Evolutionary conservation across 2,888 invertebrate genomes (phyloP), one percentile per base, ranked within the genome.

Genomic region (Drosophila neotestacea): DNA sequence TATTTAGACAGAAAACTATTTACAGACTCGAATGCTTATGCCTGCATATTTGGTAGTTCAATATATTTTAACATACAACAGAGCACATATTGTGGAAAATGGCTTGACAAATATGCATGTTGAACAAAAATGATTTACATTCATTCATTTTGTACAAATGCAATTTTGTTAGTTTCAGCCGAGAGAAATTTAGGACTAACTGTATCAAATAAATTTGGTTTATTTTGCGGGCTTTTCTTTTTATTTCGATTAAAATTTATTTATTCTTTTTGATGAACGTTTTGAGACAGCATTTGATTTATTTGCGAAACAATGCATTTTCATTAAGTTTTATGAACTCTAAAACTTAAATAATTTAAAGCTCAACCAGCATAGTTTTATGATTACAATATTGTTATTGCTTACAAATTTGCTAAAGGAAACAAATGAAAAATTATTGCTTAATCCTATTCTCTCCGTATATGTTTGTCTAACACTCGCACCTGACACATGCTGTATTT

Each of bases 141-240:
- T 54, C 41, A 59, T 67, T 77, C 39, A 77, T 77, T 65, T 54
- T 36, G 28, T 39, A n/a, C 46, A 30, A 30, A 65, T 71, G 27
- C 34, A 56, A 56, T 22, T 52, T 51, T 72, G 55, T 39, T 52
- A 54, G 63, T 77, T 73, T 38, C 11, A 16, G 13, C 22, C 22
- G 16, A 46, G n/a, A 47, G 47, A 46, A 58, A 63, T 73, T 77
- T 63, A 50, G 13, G 44, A 27, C 13, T 16, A 11, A 67, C 34
- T 30, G 41, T 41, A 55, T 73, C 62, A 64, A 54, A 42, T 55
- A 48, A 9, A 7, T 32, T 51, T 56, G 11, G 38, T 38, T 51
- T 52, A 34, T 56, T 56, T 60, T 32, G 22, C n/a, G 10, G 1
- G 27, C 7, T 41, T 64, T 58, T 46, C 11, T 36, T 56, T 50